phyloP scores from a whole-genome alignment of 1,140 invertebrate species.

The Sycophila sp. region DNA sequence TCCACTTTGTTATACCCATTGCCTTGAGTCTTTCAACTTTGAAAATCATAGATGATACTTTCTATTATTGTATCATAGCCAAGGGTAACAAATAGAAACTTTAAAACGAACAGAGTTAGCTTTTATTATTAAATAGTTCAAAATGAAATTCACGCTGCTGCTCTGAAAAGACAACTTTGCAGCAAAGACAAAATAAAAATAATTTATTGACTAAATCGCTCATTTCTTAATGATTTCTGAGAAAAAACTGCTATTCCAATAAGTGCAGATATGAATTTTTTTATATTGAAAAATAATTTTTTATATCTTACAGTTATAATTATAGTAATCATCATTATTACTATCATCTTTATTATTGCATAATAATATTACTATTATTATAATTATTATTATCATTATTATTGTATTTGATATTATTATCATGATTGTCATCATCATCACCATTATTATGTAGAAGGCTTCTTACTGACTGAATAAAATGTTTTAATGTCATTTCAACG shows the following conservation, averaged over 20 bases:
- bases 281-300: conserved; percentile 27
- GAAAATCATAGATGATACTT: not conserved
- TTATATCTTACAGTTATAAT: conserved; percentile 40
- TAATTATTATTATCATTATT: conserved; percentile 36
- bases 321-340: conserved; percentile 44
- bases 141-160: conserved; percentile 60
- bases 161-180: conserved; percentile 54
- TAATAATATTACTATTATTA: conserved; percentile 42
- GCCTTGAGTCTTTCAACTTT: conserved; percentile 21
- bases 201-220: conserved; percentile 57
- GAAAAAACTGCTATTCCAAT: conserved; percentile 12
- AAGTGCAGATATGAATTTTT: conserved; percentile 6
- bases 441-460: conserved; percentile 64
- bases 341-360: conserved; percentile 33
- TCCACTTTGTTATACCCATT: conserved; percentile 16
- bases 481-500: conserved; percentile 55
- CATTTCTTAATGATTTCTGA: conserved; percentile 28
- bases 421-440: conserved; percentile 41
- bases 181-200: conserved; percentile 60
- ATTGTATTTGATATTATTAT: conserved; percentile 42
- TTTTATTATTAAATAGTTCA: conserved; percentile 52
- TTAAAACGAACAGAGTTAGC: conserved; percentile 29
- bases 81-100: not conserved
- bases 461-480: conserved; percentile 68
- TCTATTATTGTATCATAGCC: not conserved